Conservation (phyloP, 1,140 invertebrate species). For the Galleria mellonella region DNA sequence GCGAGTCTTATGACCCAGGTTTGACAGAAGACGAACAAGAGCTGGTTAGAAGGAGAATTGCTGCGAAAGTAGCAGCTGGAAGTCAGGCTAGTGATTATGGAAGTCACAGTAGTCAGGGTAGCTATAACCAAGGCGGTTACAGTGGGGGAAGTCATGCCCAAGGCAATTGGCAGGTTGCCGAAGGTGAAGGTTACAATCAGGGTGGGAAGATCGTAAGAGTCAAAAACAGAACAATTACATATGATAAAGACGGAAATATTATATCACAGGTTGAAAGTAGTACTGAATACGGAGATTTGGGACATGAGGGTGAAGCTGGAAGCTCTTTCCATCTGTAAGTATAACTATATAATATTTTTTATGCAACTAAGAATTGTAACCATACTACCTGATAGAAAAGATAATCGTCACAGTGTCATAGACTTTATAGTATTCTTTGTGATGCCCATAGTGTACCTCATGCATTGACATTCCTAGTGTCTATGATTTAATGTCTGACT, state of each 20-base stretch:
- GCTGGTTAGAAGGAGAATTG: conserved; percentile 33
- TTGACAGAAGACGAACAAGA: conserved; percentile 44
- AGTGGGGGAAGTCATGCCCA: conserved; percentile 5
- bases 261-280: conserved; percentile 54
- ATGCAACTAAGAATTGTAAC: too few relatives aligned
- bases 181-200: conserved; percentile 16
- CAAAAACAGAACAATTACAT: conserved; percentile 45
- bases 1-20: conserved; percentile 24
- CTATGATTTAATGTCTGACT: too few relatives aligned
- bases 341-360: too few relatives aligned
- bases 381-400: too few relatives aligned
- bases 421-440: too few relatives aligned
- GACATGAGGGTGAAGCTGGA: conserved; percentile 64
- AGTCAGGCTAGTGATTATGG: conserved; percentile 17
- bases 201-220: conserved; percentile 33
- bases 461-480: too few relatives aligned
- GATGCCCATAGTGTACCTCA: too few relatives aligned
- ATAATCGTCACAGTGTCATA: too few relatives aligned
- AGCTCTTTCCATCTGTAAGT: conserved; percentile 66
- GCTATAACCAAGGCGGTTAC: conserved; percentile 14
- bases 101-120: conserved; percentile 3
- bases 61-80: conserved; percentile 1
- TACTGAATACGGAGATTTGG: conserved; percentile 53
- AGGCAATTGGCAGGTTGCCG: not conserved
- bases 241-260: conserved; percentile 51